phyloP scores from a whole-genome alignment of 2,797 vertebrate species.

The Lepus townsendii region DNA sequence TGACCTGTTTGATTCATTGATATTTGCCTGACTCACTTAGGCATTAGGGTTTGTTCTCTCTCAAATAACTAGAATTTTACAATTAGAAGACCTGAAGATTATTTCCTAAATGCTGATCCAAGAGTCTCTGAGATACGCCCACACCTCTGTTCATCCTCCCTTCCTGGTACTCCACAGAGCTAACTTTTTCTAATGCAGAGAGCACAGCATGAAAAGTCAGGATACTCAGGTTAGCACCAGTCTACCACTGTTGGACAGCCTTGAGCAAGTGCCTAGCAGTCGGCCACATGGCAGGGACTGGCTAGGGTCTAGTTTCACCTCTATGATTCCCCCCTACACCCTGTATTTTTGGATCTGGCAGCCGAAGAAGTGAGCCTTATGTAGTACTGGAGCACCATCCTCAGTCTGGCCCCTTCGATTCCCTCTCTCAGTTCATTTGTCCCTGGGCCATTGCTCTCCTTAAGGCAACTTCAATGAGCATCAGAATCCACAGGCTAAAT shows the following conservation, averaged over 20 bases:
- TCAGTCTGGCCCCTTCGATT: background rate
- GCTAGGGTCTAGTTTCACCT: no score
- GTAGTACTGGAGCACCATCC: background rate
- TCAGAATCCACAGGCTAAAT: background rate
- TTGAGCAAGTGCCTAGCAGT: background rate
- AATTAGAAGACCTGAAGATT: constrained; percentile 21
- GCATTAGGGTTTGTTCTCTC: background rate
- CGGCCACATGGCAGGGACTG: no score
- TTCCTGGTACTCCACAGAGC: background rate
- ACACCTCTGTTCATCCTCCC: background rate
- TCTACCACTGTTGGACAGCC: background rate
- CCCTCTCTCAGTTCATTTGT: background rate
- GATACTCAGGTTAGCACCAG: background rate
- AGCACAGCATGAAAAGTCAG: background rate
- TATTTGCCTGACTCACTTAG: background rate
- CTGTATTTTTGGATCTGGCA: background rate
- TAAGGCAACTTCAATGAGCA: background rate
- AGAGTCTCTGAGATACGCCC: background rate
- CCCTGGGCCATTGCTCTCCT: background rate
- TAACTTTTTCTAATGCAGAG: background rate
- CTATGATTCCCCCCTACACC: no score
- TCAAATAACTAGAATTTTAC: background rate
- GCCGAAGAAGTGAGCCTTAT: background rate
- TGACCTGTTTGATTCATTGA: background rate
- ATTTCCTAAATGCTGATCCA: background rate